Evolutionary conservation across 2,888 invertebrate genomes (phyloP).

Genomic region (Standfussiana lucernea): DNA sequence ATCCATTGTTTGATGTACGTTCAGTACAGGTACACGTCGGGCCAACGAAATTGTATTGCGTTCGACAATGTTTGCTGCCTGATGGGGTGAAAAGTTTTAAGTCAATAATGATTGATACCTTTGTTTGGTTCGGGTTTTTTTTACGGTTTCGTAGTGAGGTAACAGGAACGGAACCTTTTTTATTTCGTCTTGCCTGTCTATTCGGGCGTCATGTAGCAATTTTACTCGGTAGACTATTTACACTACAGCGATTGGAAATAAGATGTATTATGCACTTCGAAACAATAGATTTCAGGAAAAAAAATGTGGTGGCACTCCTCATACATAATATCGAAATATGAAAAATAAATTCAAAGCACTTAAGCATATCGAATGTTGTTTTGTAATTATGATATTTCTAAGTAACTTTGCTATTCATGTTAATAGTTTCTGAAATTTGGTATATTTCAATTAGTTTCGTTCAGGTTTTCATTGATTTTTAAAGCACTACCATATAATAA

Average conservation of each 20-base stretch:
- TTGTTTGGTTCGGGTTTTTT: neutral
- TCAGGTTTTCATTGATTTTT: neutral
- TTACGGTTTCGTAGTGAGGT: neutral
- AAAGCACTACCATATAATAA: neutral
- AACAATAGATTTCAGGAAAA: neutral
- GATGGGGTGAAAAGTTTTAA: conserved; percentile 18
- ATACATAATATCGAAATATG: too few species aligned
- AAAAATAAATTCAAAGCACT: too few species aligned
- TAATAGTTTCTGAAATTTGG: neutral
- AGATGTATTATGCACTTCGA: neutral
- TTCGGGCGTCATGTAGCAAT: neutral
- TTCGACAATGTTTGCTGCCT: conserved; percentile 2
- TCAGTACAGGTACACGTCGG: conserved; percentile 26
- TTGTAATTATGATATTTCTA: neutral
- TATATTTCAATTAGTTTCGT: neutral
- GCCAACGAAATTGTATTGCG: conserved; percentile 44
- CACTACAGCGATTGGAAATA: neutral
- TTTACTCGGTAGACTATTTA: neutral
- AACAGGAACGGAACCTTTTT: neutral
- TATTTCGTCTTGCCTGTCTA: neutral
- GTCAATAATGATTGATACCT: conserved; percentile 20
- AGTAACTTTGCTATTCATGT: neutral
- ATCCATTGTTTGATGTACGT: conserved; percentile 52
- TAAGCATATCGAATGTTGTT: neutral
- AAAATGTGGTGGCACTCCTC: neutral